Conservation (phyloP, 2,888 invertebrate genomes). For the Biston stratarius region DNA sequence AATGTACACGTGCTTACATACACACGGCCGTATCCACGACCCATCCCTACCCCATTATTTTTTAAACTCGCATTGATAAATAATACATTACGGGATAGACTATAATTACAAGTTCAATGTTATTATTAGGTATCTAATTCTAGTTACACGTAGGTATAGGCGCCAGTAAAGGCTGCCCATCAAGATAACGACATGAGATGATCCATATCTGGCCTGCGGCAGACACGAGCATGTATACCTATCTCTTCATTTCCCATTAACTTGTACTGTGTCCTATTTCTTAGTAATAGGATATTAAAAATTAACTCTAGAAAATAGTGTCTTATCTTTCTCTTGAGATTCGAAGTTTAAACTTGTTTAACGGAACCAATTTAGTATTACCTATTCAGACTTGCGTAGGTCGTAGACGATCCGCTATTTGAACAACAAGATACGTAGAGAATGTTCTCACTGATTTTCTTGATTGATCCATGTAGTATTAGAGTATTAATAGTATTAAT, state of each 20-base stretch:
- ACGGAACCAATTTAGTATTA: not conserved
- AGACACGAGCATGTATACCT: conserved; percentile 31
- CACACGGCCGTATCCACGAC: too few relatives aligned
- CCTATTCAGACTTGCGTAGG: too few relatives aligned
- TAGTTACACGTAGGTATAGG: not conserved
- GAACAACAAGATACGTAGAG: not conserved
- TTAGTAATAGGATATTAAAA: conserved; percentile 1
- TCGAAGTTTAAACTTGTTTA: not conserved
- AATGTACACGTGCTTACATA: too few relatives aligned
- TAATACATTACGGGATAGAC: too few relatives aligned
- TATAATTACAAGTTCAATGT: too few relatives aligned
- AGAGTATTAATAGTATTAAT: too few relatives aligned
- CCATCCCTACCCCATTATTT: too few relatives aligned
- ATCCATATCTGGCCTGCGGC: conserved; percentile 50
- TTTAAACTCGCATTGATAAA: too few relatives aligned
- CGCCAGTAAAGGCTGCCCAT: conserved; percentile 55
- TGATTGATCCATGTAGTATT: too few relatives aligned
- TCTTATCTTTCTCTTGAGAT: not conserved
- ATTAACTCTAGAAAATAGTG: conserved; percentile 2
- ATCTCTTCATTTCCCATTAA: conserved; percentile 30
- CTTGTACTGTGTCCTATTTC: conserved; percentile 24
- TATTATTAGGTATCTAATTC: too few relatives aligned
- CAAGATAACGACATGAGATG: conserved; percentile 63
- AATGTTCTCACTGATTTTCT: too few relatives aligned
- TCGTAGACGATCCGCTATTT: too few relatives aligned